Conservation (phyloP, 2,888 invertebrate species). For the Osmoderma eremita region DNA sequence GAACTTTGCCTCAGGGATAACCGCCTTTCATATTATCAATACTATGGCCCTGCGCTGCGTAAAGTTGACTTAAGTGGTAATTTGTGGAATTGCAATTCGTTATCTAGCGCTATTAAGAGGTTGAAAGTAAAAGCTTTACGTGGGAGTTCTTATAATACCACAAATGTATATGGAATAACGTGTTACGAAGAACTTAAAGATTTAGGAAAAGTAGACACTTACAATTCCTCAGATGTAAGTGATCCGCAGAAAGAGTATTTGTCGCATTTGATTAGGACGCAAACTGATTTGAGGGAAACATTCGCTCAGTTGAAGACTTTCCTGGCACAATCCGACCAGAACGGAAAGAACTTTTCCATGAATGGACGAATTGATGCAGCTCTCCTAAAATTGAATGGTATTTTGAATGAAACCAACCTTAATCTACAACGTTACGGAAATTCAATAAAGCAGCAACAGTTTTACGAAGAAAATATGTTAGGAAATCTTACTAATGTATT, state of each 20-base stretch:
- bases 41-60: not conserved
- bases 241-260: constrained; percentile 5
- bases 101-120: constrained; percentile 1
- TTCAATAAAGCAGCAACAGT: not conserved
- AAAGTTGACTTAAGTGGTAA: constrained; percentile 11
- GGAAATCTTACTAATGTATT: not conserved
- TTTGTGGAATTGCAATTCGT: constrained; percentile 12
- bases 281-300: not conserved
- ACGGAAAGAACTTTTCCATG: not conserved
- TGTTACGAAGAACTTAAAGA: constrained; percentile 13
- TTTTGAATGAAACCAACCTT: not conserved
- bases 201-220: not conserved
- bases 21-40: constrained; percentile 3
- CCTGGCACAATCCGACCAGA: constrained; percentile 2
- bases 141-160: constrained; percentile 4
- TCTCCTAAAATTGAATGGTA: not conserved
- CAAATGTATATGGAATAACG: constrained; percentile 14
- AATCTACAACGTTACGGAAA: constrained; percentile 5
- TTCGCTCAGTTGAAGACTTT: not conserved
- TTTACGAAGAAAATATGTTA: not conserved
- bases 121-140: not conserved
- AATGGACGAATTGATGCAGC: not conserved
- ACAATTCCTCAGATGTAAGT: not conserved
- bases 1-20: constrained; percentile 18
- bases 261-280: not conserved